Evolutionary conservation across 2,797 vertebrate genomes (phyloP), one percentile per base, ranked within the genome.

Genomic region (Apogon talboti): DNA sequence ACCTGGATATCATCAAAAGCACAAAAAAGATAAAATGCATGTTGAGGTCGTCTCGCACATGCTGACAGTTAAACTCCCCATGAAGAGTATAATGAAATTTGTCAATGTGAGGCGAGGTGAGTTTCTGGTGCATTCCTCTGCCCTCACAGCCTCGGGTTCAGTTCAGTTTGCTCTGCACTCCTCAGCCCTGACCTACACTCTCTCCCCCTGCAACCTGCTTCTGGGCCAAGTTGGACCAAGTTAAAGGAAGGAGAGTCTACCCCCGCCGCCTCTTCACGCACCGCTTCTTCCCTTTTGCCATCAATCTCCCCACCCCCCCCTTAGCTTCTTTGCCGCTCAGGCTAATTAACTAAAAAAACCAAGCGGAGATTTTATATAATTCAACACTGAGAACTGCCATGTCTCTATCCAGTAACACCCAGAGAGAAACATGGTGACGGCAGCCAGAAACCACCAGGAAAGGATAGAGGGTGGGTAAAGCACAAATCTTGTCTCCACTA

Each of bases 311-410:
- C 59, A 1, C n/a, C 57, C 66, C 72, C 72, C 71, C 57, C 53
- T 43, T 18, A 14, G 65, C 71, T 73, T 84, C 78, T 73, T 64
- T 58, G 3, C 47, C 74, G 56, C 82, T 85, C 2, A 0, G 51
- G 46, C 85, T 89, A 91, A 93, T 93, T 92, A 93, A 90, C 84
- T 83, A 78, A 90, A 92, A 92, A 56, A 91, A 83, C 69, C 87
- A 87, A 91, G 86, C 79, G 84, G 88, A 91, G 87, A 86, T 78
- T 87, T 79, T 92, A 84, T 92, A 92, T 92, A 87, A 93, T 92
- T 94, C 83, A 92, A 71, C 65, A 85, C 71, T 35, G 35, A 87
- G 83, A 86, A 81, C 75, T 90, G 87, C 87, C 84, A 87, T 72
- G 69, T 89, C 82, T 84, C 59, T 70, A 84, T 89, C 86, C 79